phyloP scores from a whole-genome alignment of 2,797 vertebrate genomes.

The Anguilla obscura region DNA sequence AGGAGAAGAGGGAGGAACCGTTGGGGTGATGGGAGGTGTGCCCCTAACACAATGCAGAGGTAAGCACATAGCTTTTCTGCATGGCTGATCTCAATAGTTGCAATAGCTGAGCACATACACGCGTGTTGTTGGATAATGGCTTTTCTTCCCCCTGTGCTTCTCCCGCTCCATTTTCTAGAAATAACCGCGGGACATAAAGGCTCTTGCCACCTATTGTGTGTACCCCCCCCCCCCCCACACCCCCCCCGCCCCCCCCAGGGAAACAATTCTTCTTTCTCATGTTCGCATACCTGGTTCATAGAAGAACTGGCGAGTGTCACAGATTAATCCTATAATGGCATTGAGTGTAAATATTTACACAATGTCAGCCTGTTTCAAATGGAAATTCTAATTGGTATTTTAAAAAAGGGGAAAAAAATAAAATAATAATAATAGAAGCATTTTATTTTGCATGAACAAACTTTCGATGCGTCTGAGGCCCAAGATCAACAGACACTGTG shows the following conservation, averaged over 20 bases:
- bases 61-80: conserved; percentile 10
- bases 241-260: conserved; percentile 1
- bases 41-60: neutral
- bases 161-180: conserved; percentile 24
- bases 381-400: neutral
- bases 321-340: conserved; percentile 15
- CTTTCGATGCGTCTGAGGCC: no score
- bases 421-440: neutral
- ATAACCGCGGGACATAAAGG: conserved; percentile 18
- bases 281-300: conserved; percentile 27
- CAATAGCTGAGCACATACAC: conserved; percentile 9
- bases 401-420: neutral
- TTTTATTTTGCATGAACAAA: neutral
- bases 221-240: neutral
- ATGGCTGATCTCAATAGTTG: conserved; percentile 29
- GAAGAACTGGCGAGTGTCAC: neutral
- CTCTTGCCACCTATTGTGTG: conserved; percentile 31
- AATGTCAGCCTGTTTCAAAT: neutral
- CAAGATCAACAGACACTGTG: neutral
- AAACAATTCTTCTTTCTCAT: conserved; percentile 28
- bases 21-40: neutral
- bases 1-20: neutral
- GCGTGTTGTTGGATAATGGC: conserved; percentile 30
- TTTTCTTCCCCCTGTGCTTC: conserved; percentile 5
- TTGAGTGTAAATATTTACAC: neutral